Base-by-base conservation (phyloP, 2,113 vertebrate genomes). In the Gavia stellata region DNA sequence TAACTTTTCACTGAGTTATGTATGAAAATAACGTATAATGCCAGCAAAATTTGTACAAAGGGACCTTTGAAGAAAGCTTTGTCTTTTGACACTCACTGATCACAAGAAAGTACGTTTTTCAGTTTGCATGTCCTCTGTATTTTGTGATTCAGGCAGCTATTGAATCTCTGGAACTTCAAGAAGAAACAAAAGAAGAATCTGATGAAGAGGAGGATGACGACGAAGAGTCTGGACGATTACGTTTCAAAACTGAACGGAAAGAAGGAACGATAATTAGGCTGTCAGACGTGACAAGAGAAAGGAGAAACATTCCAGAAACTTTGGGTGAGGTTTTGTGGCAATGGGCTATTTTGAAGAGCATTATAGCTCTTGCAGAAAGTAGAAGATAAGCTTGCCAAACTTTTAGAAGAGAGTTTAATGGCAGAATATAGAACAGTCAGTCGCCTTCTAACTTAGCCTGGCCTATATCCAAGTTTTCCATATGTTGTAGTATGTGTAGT, bases 261-360 rank as follows among this genome's bases (percentile, higher is more conserved):
- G 99, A 99, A 91, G 98, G 98, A 68, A 98, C 98, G 0, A 99
- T 99, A 79, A 99, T 99, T 92, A 98, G 99, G 34, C 98, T 99
- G 47, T 99, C 99, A 11, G 99, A 99, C 85, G 98, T 98, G 47
- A 98, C 98, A 66, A 98, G 97, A 93, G 99, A 99, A 96, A 98
- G 99, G 84, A 98, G 99, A 95, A 99, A 99, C 97, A 99, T 99
- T 97, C 99, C 99, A 44, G 99, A 99, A 98, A 99, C 99, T 28
- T 97, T 99, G 78, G 99, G 99, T 99, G 97, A 98, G 92, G 33
- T 74, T 92, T 94, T 95, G 45, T 70, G 36, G 20, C 66, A 65
- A 0, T 70, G 31, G 10, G 28, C 18, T 75, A 2, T 50, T 83
- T 29, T 63, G 49, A 67, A 87, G 44, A 62, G 49, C 24, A n/a